Base-by-base conservation (phyloP, 30 jellyfish, hydroid and myxozoan genomes). In the Aurelia aurita complex sp. Pacific region DNA sequence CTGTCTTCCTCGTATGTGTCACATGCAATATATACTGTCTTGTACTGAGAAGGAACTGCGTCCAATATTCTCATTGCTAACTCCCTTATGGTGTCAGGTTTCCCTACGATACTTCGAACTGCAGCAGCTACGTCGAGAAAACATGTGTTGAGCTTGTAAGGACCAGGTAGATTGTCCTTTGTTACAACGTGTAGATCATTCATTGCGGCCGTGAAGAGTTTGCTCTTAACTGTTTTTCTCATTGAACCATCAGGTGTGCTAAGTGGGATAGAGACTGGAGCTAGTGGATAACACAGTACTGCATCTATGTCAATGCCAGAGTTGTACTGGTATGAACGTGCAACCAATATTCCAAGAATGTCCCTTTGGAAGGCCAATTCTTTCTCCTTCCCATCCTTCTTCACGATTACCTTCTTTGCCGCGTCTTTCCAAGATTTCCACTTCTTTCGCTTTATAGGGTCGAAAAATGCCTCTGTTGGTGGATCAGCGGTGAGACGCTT, bases 311-410 rank as follows among this genome's bases (percentile, higher is more conserved):
- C 88, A 11, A 77, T 43, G 43, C 88, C 78, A 10, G 79, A 36
- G 53, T 77, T 50, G 57, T 64, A 51, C 78, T 77, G 23, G 79
- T 61, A 36, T 42, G 78, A 64, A 64, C 34, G 35, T 3, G 79
- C 77, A 61, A 64, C 78, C 14, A 77, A 1, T 23, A 69, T 67
- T 18, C 91, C 91, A 11, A 81, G 43, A 38, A 68, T 54, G 67
- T 81, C 85, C 57, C 91, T 81, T 71, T 81, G 91, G 53, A 67
- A 81, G 23, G 50, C 55, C 42, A 81, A 35, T 62, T 81, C 84
- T 57, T 81, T 81, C n/a, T 42, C 50, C 34, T 81, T 67, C 29
- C 76, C 76, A 7, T 69, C n/a, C 32, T 18, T 69, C 84, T 81
- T 67, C 60, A 81, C 29, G 33, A 38, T 67, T 16, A 76, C 57